A percentile compares a stretch with the other conserved stretches of the same genome.
phyloP scores from a whole-genome alignment of 2,888 invertebrate genomes.

The Drosophila mayaguana region DNA sequence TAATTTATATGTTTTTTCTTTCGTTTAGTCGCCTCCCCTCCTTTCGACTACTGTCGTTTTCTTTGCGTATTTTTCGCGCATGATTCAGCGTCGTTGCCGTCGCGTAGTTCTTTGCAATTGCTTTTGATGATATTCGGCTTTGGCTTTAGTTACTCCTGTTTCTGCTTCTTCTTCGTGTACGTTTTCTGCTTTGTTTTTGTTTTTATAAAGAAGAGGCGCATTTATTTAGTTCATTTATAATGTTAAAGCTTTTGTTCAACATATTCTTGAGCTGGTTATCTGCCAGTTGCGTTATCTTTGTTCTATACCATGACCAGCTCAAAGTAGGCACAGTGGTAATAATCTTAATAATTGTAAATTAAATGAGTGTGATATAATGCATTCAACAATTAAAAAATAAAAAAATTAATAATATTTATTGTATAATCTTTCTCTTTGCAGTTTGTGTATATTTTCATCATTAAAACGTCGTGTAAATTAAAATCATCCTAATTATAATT shows the following conservation, averaged over 20 bases:
- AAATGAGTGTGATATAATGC: not conserved
- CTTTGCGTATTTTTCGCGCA: constrained; percentile 66
- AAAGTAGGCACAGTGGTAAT: constrained; percentile 64
- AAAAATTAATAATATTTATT: not conserved
- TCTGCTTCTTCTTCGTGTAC: constrained; percentile 28
- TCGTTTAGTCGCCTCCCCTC: constrained; percentile 12
- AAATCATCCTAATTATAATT: constrained; percentile 78
- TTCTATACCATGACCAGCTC: constrained; percentile 74
- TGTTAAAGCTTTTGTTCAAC: constrained; percentile 49
- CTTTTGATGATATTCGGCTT: constrained; percentile 28
- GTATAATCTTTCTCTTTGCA: constrained; percentile 55
- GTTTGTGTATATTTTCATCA: constrained; percentile 81
- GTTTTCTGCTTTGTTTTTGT: constrained; percentile 66
- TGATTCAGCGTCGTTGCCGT: constrained; percentile 63
- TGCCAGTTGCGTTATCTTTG: constrained; percentile 52
- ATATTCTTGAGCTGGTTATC: constrained; percentile 49
- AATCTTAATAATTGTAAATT: not conserved
- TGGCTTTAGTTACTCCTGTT: constrained; percentile 11
- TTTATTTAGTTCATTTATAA: constrained; percentile 53
- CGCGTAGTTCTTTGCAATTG: constrained; percentile 54
- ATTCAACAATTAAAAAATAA: not conserved
- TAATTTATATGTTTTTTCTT: constrained; percentile 66
- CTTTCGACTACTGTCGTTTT: constrained; percentile 42
- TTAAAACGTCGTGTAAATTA: constrained; percentile 77
- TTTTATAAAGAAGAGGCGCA: constrained; percentile 41